These are phyloP conservation scores for Melanotaenia duboulayi DNA, from an alignment of 2,113 vertebrate species.

Conservation along the genomic window DNA sequence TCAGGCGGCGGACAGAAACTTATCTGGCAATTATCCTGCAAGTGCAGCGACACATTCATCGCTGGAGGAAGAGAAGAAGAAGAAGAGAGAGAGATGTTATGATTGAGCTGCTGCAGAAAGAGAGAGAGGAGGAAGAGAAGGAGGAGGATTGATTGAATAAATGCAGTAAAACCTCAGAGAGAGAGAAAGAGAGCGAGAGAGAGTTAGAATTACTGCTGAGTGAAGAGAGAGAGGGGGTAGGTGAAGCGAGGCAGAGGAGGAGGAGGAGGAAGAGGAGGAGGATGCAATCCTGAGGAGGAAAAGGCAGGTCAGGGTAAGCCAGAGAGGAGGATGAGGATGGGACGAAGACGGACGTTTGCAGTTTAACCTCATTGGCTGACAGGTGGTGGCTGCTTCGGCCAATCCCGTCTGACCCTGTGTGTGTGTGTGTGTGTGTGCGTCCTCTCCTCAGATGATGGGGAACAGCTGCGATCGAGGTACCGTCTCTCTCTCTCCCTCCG, in stretches of 20 bases:
- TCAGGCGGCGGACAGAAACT: slow-evolving; percentile 56
- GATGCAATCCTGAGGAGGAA: slow-evolving; percentile 46
- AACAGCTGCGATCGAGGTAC: slow-evolving; percentile 98
- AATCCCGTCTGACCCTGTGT: slow-evolving; percentile 67
- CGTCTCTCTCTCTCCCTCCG: slow-evolving; percentile 28
- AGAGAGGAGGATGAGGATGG: slow-evolving; percentile 42
- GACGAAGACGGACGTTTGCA: slow-evolving; percentile 57
- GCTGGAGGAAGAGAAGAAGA: slow-evolving; percentile 40
- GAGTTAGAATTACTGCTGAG: slow-evolving; percentile 69
- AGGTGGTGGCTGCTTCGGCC: slow-evolving; percentile 59
- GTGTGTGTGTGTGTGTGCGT: slow-evolving; percentile 44
- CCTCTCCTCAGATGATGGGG: slow-evolving; percentile 89
- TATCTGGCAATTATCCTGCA: slow-evolving; percentile 51
- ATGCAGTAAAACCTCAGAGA: slow-evolving; percentile 82
- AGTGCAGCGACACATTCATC: slow-evolving; percentile 27
- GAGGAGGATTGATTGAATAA: slow-evolving; percentile 90
- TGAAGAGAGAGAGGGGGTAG: slow-evolving; percentile 9
- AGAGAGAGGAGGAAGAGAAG: slow-evolving; percentile 23
- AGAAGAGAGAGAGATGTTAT: slow-evolving; percentile 10
- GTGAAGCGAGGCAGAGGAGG: slow-evolving; percentile 33
- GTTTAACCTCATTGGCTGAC: slow-evolving; percentile 72
- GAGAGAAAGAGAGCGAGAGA: slow-evolving; percentile 13
- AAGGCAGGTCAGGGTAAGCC: slow-evolving; percentile 5
- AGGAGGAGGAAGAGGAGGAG: slow-evolving; percentile 46
- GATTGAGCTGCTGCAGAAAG: slow-evolving; percentile 38